Evolutionary conservation across 2,797 vertebrate species (phyloP).

Genomic region (Lateolabrax maculatus): DNA sequence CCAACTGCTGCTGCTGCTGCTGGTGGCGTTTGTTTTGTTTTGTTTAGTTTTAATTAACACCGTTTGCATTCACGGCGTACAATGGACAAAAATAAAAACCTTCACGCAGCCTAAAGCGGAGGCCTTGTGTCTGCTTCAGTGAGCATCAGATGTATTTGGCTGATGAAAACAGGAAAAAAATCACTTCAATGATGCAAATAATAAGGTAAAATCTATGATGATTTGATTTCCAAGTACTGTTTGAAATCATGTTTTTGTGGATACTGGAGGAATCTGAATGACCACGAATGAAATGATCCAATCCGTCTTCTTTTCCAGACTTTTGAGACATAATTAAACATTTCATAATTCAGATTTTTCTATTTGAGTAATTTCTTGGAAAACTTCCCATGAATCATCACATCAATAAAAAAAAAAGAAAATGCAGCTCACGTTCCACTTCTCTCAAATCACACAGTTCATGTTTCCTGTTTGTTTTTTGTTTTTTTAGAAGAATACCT

Average conservation of each 20-base stretch:
- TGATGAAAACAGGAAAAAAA: background rate
- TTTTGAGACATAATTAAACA: too few species aligned
- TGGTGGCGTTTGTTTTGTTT: slow-evolving; percentile 15
- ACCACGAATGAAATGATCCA: too few species aligned
- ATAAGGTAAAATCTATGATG: background rate
- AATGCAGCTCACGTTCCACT: too few species aligned
- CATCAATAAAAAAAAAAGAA: too few species aligned
- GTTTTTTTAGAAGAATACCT: too few species aligned
- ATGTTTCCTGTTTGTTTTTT: too few species aligned
- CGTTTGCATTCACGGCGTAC: slow-evolving; percentile 3
- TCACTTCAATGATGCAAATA: background rate
- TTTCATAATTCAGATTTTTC: too few species aligned
- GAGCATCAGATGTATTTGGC: background rate
- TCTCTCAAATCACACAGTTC: too few species aligned
- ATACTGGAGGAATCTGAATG: too few species aligned
- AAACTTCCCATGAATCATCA: too few species aligned
- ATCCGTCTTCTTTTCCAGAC: too few species aligned
- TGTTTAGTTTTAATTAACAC: slow-evolving; percentile 39
- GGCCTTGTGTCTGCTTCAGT: slow-evolving; percentile 1
- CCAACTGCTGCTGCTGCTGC: slow-evolving; percentile 54
- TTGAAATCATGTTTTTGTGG: background rate
- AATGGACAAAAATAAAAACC: background rate
- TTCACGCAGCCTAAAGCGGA: background rate
- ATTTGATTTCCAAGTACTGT: background rate
- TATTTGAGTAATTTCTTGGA: too few species aligned